These are phyloP conservation scores for Callinectes sapidus DNA, from an alignment of 2,888 invertebrate species.

Conservation along the genomic window DNA sequence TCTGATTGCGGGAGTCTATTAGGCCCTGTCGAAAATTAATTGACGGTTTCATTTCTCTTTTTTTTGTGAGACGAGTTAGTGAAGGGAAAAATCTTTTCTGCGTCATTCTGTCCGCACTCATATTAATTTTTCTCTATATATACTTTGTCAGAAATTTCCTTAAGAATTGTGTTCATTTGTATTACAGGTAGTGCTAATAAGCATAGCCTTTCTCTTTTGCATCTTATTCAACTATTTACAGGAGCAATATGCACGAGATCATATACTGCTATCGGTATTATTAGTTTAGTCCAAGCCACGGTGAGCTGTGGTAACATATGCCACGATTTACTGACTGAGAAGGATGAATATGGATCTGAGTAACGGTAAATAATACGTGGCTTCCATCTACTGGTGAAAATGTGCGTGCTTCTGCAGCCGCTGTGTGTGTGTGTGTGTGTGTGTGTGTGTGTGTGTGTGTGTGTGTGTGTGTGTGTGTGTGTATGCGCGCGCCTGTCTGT, in stretches of 20 bases:
- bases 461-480: constrained; percentile 32
- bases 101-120: not conserved
- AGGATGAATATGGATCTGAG: not conserved
- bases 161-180: not conserved
- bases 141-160: not conserved
- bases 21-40: not conserved
- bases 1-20: not conserved
- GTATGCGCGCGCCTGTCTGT: not conserved
- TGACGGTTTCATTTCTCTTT: not conserved
- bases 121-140: not conserved
- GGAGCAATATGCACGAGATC: not conserved
- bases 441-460: constrained; percentile 27
- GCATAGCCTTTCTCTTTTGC: not conserved
- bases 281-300: not conserved
- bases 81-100: not conserved
- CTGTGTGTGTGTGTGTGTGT: constrained; percentile 27
- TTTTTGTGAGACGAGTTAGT: not conserved
- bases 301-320: not conserved
- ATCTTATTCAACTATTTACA: not conserved
- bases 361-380: not conserved
- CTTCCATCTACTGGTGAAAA: not conserved
- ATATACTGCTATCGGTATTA: not conserved
- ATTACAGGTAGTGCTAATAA: not conserved
- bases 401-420: not conserved
- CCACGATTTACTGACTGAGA: not conserved